Evolutionary conservation across 2,888 invertebrate species (phyloP).

Genomic region (Brassicogethes aeneus): DNA sequence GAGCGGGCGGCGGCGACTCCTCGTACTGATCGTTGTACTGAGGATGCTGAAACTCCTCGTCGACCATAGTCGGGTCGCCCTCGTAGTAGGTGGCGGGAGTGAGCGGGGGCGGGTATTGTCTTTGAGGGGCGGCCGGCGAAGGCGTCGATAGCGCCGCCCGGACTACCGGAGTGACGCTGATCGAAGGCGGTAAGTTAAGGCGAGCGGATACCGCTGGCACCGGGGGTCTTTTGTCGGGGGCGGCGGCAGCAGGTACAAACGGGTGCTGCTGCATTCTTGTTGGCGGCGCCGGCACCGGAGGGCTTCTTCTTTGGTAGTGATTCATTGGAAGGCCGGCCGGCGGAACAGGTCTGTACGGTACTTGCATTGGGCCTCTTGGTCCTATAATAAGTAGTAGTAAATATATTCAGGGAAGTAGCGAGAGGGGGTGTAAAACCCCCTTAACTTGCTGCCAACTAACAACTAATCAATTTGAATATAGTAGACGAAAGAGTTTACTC

Average conservation of each 20-base stretch:
- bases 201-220: no score
- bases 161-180: background rate
- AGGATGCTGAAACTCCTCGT: conserved; percentile 3
- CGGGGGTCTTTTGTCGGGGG: conserved; percentile 25
- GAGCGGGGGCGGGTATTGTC: conserved; percentile 9
- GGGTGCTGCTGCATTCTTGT: conserved; percentile 9
- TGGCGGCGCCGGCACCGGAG: conserved; percentile 15
- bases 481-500: no score
- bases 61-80: conserved; percentile 1
- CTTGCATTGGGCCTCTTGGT: conserved; percentile 17
- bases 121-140: conserved; percentile 4
- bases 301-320: conserved; percentile 19
- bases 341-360: conserved; percentile 25
- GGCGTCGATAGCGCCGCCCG: background rate
- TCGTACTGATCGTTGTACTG: conserved; percentile 33
- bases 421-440: no score
- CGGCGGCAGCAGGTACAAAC: conserved; percentile 8
- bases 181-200: background rate
- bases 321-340: conserved; percentile 27
- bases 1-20: conserved; percentile 17
- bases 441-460: no score
- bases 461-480: no score
- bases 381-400: conserved; percentile 16
- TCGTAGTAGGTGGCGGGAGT: conserved; percentile 6
- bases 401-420: no score